Base-by-base conservation (phyloP, 2,113 vertebrate genomes). In the Pteruthius melanotis region DNA sequence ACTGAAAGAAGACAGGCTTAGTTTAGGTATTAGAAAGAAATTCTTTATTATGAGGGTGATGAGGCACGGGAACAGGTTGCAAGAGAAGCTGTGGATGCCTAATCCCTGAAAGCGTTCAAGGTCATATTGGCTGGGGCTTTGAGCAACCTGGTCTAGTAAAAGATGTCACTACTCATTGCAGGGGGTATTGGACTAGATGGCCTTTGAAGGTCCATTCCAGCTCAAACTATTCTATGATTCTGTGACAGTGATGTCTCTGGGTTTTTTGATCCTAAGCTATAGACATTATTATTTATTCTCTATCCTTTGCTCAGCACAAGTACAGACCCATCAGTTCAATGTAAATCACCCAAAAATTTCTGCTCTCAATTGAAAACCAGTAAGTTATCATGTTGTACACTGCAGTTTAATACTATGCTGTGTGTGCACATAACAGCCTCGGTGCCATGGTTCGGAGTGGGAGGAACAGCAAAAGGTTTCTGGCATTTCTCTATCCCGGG, bases 361-460 rank as follows among this genome's bases (percentile, higher is more conserved):
- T 65, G 33, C 39, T 87, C 30, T 24, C 4, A 1, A 1, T 2
- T 49, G 74, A 70, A 78, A 82, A 11, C 8, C 9, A 5, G 0
- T 30, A 15, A 47, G 15, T 52, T 61, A 15, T 5, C 44, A 6
- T 26, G 18, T 42, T 44, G 30, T 21, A n/a, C 53, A 13, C 53
- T 18, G 33, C 53, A 30, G 42, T n/a, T 79, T 50, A 53, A 42
- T 19, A 2, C 24, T 11, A 0, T 9, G 19, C 45, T 44, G 77
- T 77, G 69, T 26, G 33, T 33, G 28, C 44, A 11, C 12, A 1
- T 13, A 37, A 9, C 7, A 45, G 50, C 31, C 35, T 77, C 0
- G 0, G 27, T 35, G 54, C 12, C 7, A 7, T 23, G 59, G 37
- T 18, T 76, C 0, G 2, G 56, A 54, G 81, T 7, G 27, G 42